Conservation (phyloP, 2,113 vertebrate genomes). For the Acanthisitta chloris region DNA sequence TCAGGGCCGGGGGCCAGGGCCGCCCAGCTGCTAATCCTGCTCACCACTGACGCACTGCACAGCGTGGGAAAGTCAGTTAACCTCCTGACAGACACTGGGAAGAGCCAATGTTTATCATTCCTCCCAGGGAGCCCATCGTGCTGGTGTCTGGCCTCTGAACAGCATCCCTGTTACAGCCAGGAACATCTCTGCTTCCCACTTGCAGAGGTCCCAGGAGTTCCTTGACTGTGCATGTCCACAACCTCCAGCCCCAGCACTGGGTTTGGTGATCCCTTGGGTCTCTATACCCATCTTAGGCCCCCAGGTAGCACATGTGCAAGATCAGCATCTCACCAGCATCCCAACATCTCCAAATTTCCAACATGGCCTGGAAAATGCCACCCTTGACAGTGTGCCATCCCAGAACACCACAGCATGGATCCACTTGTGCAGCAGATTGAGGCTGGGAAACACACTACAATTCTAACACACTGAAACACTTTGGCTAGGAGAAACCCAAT, state of each 20-base stretch:
- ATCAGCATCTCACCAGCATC: neutral
- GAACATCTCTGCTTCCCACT: neutral
- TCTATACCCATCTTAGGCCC: neutral
- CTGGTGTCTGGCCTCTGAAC: neutral
- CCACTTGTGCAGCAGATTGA: neutral
- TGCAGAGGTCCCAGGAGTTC: neutral
- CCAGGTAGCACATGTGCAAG: neutral
- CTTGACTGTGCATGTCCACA: accelerated
- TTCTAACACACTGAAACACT: neutral
- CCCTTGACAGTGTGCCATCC: neutral
- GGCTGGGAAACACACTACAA: neutral
- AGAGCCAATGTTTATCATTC: conserved; percentile 38
- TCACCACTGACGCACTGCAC: neutral
- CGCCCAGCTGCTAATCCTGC: conserved; percentile 19
- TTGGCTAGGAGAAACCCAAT: neutral
- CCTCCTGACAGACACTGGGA: neutral
- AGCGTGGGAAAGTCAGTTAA: conserved; percentile 46
- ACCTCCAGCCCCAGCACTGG: neutral
- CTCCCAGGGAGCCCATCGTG: neutral
- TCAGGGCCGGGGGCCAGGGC: conserved; percentile 18
- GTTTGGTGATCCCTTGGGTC: neutral
- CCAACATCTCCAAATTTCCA: neutral
- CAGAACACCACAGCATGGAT: neutral
- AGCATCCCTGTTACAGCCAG: neutral
- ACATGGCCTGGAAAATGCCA: neutral